These are phyloP conservation scores for Ganaspis sp. DNA, from an alignment of 1,140 invertebrate genomes.

Conservation along the genomic window DNA sequence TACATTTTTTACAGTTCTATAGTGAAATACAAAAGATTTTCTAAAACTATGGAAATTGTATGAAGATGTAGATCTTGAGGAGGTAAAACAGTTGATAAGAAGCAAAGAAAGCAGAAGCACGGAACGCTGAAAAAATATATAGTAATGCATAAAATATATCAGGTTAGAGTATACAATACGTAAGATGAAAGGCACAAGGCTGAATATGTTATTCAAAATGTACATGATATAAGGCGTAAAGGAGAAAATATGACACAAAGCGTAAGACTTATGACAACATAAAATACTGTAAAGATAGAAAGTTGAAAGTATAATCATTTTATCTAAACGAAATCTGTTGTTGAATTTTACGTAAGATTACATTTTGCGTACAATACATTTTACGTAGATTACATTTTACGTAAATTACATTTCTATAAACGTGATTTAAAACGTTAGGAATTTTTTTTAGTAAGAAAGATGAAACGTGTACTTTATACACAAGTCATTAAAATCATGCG, in stretches of 20 bases:
- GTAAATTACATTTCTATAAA: background rate
- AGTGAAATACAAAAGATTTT: too few species aligned
- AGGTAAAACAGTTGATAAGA: background rate
- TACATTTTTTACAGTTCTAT: too few species aligned
- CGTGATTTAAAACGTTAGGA: background rate
- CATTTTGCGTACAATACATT: too few species aligned
- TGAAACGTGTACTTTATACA: too few species aligned
- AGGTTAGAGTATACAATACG: conserved; percentile 1
- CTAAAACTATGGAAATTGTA: too few species aligned
- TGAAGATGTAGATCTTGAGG: background rate
- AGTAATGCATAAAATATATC: background rate
- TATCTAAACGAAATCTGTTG: background rate
- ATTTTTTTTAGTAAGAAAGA: too few species aligned
- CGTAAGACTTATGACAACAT: conserved; percentile 1
- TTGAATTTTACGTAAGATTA: conserved; percentile 6
- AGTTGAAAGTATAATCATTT: conserved; percentile 7
- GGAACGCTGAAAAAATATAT: background rate
- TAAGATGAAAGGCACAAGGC: background rate
- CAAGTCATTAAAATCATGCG: too few species aligned
- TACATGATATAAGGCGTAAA: background rate
- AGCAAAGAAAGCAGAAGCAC: background rate
- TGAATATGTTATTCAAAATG: background rate
- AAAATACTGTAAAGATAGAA: conserved; percentile 1
- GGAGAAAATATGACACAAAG: conserved; percentile 9
- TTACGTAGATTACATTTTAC: too few species aligned